Evolutionary conservation across 2,888 invertebrate species (phyloP), one percentile per base, ranked within the genome.

Genomic region (Sminthurides aquaticus): DNA sequence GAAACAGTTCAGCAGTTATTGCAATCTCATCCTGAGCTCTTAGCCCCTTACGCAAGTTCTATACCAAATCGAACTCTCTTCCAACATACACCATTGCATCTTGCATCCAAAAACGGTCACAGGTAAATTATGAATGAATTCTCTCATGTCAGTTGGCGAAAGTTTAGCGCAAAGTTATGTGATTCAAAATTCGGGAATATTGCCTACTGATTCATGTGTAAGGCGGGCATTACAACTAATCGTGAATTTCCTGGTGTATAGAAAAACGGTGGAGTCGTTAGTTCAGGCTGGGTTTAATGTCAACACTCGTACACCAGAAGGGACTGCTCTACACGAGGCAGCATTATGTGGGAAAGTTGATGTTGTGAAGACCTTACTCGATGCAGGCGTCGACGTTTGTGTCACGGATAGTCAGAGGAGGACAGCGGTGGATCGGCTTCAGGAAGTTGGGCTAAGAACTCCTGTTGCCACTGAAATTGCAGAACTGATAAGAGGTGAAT

Each of bases 241-340:
- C n/a, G n/a, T n/a, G n/a, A n/a, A n/a, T n/a, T n/a, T n/a, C n/a
- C n/a, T n/a, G n/a, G n/a, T n/a, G n/a, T n/a, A 24, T 80, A 89
- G 89, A 79, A 85, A 85, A 62, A 90, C 95, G 49, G 94, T 95
- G 34, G 86, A 87, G 75, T 85, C 88, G 0, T 81, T 96, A 1
- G 82, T 95, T 59, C 84, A 87, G 15, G 89, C 91, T 22, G 94
- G 94, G 0, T 87, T 94, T 75, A 87, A 90, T 78, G 90, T 94
- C 3, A 94, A 96, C 80, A 84, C 89, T 34, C 82, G 89, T 74
- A 92, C 94, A 18, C 86, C 87, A 67, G 86, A 87, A 34, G 96
- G 96, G 0, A 92, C 92, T 3, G 91, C 95, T 0, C 83, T 97
- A 68, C 96, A 96, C 81, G 94, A 95, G 78, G 95, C 96, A 0